Percentiles rank a stretch among this genome's conserved stretches.
phyloP scores from a whole-genome alignment of 30 jellyfish, hydroid and myxozoan genomes.

The Hydractinia echinata region DNA sequence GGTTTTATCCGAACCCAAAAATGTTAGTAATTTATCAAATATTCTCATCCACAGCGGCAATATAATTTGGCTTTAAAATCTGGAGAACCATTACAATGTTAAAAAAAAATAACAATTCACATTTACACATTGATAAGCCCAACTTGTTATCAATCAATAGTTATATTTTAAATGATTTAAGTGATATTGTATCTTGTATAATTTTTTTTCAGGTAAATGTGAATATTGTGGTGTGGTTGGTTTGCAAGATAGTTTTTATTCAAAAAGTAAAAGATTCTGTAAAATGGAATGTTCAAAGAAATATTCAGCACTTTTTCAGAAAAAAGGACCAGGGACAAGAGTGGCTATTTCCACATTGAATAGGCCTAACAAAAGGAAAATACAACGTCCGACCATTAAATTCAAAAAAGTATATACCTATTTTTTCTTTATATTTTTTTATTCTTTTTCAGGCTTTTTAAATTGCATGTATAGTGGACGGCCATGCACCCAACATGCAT shows the following conservation, averaged over 20 bases:
- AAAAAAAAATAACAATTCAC: too few relatives aligned
- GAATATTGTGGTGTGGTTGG: conserved; percentile 81
- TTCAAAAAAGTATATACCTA: conserved; percentile 30
- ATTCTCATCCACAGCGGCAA: too few relatives aligned
- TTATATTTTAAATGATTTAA: too few relatives aligned
- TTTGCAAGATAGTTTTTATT: conserved; percentile 50
- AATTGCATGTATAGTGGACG: background rate
- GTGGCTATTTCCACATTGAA: conserved; percentile 6
- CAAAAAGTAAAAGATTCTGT: conserved; percentile 86
- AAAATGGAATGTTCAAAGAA: conserved; percentile 88
- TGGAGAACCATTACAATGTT: too few relatives aligned
- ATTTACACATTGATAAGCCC: too few relatives aligned
- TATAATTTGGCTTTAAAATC: too few relatives aligned
- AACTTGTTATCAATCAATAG: too few relatives aligned
- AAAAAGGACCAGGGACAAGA: conserved; percentile 50
- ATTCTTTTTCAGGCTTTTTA: background rate
- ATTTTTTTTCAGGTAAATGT: conserved; percentile 52
- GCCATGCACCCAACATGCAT: too few relatives aligned
- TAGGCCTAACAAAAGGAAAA: conserved; percentile 46
- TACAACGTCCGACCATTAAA: conserved; percentile 32
- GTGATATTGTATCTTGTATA: too few relatives aligned
- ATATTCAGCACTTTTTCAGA: conserved; percentile 73
- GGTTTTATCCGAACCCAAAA: too few relatives aligned
- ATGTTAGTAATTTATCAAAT: too few relatives aligned
- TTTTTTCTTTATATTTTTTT: background rate